Base-by-base conservation (phyloP, 2,888 invertebrate species). In the Drosophila imparisetae region DNA sequence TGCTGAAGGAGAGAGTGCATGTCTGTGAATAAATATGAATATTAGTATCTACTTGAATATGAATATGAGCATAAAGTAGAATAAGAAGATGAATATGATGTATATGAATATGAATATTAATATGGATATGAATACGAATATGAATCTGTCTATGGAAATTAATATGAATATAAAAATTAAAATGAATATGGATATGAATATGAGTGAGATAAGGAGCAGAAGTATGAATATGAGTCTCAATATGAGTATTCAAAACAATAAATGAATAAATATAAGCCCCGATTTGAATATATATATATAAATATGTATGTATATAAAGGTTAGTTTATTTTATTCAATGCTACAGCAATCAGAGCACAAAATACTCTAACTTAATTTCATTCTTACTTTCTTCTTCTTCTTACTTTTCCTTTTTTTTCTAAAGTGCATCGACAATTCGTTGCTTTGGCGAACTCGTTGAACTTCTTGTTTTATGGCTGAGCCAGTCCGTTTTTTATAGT, bases 401-500 rank as follows among this genome's bases (percentile, higher is more conserved):
- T 50, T 13, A 7, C 8, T 13, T 13, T 42, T 42, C 1, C n/a
- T 3, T 3, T 2, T 36, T 13, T n/a, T 18, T 4, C 1, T 15
- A 27, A 38, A 49, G 49, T 13, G 21, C n/a, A 77, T 66, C 42
- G 8, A 1, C 2, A 11, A 27, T 62, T 78, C 70, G 61, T 52
- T 62, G 36, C 38, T 7, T 1, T n/a, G 18, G 7, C 27, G 48
- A 62, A 21, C 5, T 66, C 64, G 61, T 4, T 61, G 27, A 11
- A 38, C 52, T 52, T 50, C 53, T 38, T 52, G 21, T 57, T 38
- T 52, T 72, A 63, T 57, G 59, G 21, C 59, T 62, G 32, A 68
- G 72, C 49, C 68, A 67, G 69, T 67, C 29, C 38, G 75, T 60
- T 76, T 83, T 54, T 76, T 72, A 80, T 78, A 86, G 86, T 84